Conservation (phyloP, 2,797 vertebrate species). For the Chelidonichthys spinosus region DNA sequence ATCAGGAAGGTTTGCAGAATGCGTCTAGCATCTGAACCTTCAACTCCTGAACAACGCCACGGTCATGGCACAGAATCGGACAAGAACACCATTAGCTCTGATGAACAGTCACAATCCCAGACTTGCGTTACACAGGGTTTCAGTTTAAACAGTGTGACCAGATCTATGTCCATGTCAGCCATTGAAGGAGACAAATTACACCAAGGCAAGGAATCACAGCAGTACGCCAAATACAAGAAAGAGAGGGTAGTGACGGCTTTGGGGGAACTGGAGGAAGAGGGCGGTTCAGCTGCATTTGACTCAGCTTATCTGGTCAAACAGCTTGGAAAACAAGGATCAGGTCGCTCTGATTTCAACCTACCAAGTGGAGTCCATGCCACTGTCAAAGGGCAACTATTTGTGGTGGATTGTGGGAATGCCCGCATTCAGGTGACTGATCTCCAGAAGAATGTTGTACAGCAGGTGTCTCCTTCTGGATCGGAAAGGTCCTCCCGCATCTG, state of each 20-base stretch:
- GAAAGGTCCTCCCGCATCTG: constrained; percentile 80
- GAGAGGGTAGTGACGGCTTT: constrained; percentile 49
- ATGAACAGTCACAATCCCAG: constrained; percentile 57
- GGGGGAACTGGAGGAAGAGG: constrained; percentile 69
- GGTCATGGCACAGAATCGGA: constrained; percentile 36
- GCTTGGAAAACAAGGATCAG: constrained; percentile 88
- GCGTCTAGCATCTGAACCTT: constrained; percentile 62
- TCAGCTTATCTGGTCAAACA: constrained; percentile 80
- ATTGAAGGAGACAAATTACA: constrained; percentile 73
- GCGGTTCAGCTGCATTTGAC: constrained; percentile 59
- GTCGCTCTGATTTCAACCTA: constrained; percentile 85
- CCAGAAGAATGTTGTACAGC: constrained; percentile 84
- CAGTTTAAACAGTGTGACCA: constrained; percentile 53
- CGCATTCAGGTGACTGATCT: constrained; percentile 86
- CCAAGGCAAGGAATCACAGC: constrained; percentile 46
- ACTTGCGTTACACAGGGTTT: constrained; percentile 30
- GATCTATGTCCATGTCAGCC: constrained; percentile 84
- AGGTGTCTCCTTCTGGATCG: constrained; percentile 78
- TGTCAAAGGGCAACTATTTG: constrained; percentile 83
- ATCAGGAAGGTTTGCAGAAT: constrained; percentile 71
- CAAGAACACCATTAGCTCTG: constrained; percentile 17
- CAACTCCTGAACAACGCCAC: constrained; percentile 44
- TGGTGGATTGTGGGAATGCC: constrained; percentile 88
- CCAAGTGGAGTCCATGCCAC: constrained; percentile 85
- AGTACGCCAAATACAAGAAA: constrained; percentile 40